Evolutionary conservation across 2,797 vertebrate genomes (phyloP), one percentile per base, ranked within the genome.

Genomic region (Semaprochilodus insignis): DNA sequence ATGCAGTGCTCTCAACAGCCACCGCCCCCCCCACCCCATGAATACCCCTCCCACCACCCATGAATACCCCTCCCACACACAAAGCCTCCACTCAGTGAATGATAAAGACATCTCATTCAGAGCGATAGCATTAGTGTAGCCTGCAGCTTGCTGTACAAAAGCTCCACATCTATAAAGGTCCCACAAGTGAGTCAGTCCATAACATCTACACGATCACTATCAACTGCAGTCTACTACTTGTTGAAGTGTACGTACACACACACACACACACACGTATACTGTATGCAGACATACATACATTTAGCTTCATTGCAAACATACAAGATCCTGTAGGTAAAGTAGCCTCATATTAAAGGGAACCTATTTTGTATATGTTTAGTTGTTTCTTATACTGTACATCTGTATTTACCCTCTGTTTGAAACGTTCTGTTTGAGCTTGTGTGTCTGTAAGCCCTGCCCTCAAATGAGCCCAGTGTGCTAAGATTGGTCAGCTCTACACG

Each of bases 161-260:
- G 40, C 79, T 62, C 36, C 27, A 70, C 40, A 63, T 73, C 74
- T n/a, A 63, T 55, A 78, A 62, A 78, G 36, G 66, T 75, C 27
- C 51, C 80, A 76, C 34, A 63, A 85, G 87, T 84, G 81, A 82
- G 87, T 84, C 88, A 83, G 78, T 63, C 75, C 73, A 87, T 91
- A 88, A 88, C 62, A 55, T 51, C 59, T 25, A 34, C 25, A 87
- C 81, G 83, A 90, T 84, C 83, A 85, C 88, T 92, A 77, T 84
- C 89, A 90, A 90, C 89, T 90, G 90, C 92, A 91, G 88, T 84
- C 89, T 87, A 88, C 54, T 54, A 67, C 57, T 31, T 52, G 59
- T 73, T 72, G 25, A 73, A 51, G 59, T 36, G 44, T 55, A 60
- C 21, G 83, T 57, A 52, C 81, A 78, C 84, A 85, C 7, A 60